Conservation (phyloP, 2,797 vertebrate genomes). For the Melanotaenia parkinsoni region DNA sequence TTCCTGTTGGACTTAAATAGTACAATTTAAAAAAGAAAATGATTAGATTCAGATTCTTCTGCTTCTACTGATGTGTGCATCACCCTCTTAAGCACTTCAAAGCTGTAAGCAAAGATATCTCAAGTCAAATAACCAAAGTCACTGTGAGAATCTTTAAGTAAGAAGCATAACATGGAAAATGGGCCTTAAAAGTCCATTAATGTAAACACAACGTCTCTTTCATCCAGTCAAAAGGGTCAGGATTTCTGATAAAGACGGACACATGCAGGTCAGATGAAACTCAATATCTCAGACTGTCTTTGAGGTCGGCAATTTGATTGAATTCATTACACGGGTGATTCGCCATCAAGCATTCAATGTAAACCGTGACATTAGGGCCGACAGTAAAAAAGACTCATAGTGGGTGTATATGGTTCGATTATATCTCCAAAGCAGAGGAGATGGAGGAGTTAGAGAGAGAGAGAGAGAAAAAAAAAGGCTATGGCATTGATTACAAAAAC, state of each 20-base stretch:
- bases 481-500: conserved; percentile 23
- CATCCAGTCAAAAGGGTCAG: conserved; percentile 18
- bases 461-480: not conserved
- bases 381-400: conserved; percentile 40
- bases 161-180: not conserved
- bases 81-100: conserved; percentile 4
- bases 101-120: not conserved
- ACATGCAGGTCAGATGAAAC: conserved; percentile 47
- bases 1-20: not conserved
- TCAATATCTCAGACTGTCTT: not conserved
- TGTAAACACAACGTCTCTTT: conserved; percentile 42
- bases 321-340: conserved; percentile 62
- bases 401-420: conserved; percentile 46
- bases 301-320: conserved; percentile 57
- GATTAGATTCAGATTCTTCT: not conserved
- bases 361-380: conserved; percentile 60
- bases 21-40: not conserved
- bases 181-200: conserved; percentile 27
- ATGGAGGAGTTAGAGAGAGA: not conserved
- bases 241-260: conserved; percentile 39
- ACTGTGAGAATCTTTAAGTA: conserved; percentile 8
- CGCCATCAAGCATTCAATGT: conserved; percentile 55
- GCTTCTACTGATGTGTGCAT: not conserved
- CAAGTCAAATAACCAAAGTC: not conserved
- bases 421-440: conserved; percentile 44